Base-by-base conservation (phyloP, 2,888 invertebrate genomes). In the Amiota mariae region DNA sequence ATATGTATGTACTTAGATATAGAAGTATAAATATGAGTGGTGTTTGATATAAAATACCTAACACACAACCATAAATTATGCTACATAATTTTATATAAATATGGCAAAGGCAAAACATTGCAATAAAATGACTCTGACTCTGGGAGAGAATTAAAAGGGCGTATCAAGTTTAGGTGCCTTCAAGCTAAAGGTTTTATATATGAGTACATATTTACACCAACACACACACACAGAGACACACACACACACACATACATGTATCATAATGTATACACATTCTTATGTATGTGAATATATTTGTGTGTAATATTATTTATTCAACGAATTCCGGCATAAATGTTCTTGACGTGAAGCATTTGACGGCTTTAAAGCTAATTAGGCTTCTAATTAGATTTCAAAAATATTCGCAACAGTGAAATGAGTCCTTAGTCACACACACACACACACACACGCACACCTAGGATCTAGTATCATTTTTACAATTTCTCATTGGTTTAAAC, bases 261-360 rank as follows among this genome's bases (percentile, higher is more conserved):
- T 15, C 63, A 51, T 72, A 61, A 68, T 75, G 68, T 74, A 36
- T 36, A 36, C 36, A 4, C 8, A 36, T 3, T 2, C 24, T 2
- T 24, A 24, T 2, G 1, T 36, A 36, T 36, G 74, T 73, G 75
- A n/a, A n/a, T n/a, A n/a, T n/a, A n/a, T 75, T 73, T 36, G 36
- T 36, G 74, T 74, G 73, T 73, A n/a, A n/a, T 74, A 75, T 68
- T 68, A 78, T 76, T 75, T 75, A 76, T 75, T 73, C 76, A 75
- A 71, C 73, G 74, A 75, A 75, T 72, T 75, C 75, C 73, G 20
- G 59, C 75, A 77, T 73, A 74, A 76, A 73, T 72, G 72, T 71
- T 71, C 56, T 64, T 20, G 20, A 9, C 59, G 20, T 20, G 59
- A 20, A 36, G 36, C 6, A 68, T 68, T 68, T 68, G n/a, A 20